phyloP scores from a whole-genome alignment of 92 coral and sea anemone genomes.

The Hydrozoanthus gracilis region DNA sequence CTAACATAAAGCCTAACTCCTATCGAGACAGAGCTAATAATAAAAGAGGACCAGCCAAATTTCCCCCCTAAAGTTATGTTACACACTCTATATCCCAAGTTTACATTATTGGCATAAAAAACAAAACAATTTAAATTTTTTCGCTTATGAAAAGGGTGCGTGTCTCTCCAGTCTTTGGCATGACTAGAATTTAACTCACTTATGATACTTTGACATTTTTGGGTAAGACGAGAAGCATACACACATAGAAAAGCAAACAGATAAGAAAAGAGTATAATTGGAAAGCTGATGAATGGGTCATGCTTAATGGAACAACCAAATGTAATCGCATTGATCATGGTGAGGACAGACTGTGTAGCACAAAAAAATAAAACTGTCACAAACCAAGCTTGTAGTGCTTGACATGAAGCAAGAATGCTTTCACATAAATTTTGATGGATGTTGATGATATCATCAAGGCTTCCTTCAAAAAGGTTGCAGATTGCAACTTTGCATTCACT shows the following conservation, averaged over 20 bases:
- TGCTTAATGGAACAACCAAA: too few relatives aligned
- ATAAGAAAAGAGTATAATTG: not conserved
- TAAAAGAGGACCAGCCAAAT: constrained; percentile 1
- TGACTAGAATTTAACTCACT: not conserved
- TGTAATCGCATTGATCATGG: not conserved
- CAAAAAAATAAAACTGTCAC: not conserved
- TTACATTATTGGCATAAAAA: not conserved
- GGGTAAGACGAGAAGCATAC: not conserved
- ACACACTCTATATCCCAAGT: constrained; percentile 1
- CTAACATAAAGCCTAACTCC: not conserved
- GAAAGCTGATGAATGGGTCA: not conserved
- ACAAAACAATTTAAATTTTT: not conserved
- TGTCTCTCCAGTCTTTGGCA: not conserved
- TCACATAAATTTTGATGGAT: constrained; percentile 23
- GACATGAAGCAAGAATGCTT: not conserved
- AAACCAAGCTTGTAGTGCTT: constrained; percentile 11
- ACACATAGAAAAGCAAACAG: not conserved
- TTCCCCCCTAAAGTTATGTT: not conserved
- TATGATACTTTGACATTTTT: not conserved
- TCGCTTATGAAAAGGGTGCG: constrained; percentile 5
- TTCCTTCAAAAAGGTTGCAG: constrained; percentile 9
- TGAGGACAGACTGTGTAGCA: not conserved
- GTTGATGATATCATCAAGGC: constrained; percentile 5
- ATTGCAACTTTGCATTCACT: constrained; percentile 1
- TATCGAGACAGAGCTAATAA: not conserved